These are phyloP conservation scores for Eretmochelys imbricata DNA, from an alignment of 2,113 vertebrate genomes.

Conservation along the genomic window DNA sequence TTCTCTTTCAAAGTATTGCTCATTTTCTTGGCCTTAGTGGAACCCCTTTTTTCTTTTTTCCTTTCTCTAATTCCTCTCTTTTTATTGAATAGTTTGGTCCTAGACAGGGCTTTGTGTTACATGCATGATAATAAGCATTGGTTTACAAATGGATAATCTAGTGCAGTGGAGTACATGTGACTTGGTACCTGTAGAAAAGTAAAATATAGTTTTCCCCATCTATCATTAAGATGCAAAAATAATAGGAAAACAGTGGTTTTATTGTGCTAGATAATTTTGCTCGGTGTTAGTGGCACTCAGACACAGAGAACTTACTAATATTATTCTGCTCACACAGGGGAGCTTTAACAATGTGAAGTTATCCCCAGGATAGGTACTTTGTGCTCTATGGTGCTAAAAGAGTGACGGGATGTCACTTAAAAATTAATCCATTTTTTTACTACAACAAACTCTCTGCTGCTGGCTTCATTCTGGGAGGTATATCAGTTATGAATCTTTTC, in stretches of 20 bases:
- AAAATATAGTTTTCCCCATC: neutral
- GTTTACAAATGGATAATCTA: neutral
- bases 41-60: neutral
- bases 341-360: fast-evolving
- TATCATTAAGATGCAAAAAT: neutral
- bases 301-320: fast-evolving
- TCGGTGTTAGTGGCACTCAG: neutral
- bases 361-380: fast-evolving
- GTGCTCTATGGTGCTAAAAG: neutral
- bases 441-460: neutral
- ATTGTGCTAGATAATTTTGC: neutral
- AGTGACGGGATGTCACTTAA: neutral
- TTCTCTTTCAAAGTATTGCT: neutral
- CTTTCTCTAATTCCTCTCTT: neutral
- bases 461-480: neutral
- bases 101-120: neutral
- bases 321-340: fast-evolving
- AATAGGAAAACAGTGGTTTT: neutral
- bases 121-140: fast-evolving
- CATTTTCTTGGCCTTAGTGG: neutral
- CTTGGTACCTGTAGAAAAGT: neutral
- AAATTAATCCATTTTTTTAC: neutral
- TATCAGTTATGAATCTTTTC: neutral
- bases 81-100: neutral
- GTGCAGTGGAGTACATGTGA: neutral